Evolutionary conservation across 2,113 vertebrate species (phyloP).

Genomic region (Bos taurus): DNA sequence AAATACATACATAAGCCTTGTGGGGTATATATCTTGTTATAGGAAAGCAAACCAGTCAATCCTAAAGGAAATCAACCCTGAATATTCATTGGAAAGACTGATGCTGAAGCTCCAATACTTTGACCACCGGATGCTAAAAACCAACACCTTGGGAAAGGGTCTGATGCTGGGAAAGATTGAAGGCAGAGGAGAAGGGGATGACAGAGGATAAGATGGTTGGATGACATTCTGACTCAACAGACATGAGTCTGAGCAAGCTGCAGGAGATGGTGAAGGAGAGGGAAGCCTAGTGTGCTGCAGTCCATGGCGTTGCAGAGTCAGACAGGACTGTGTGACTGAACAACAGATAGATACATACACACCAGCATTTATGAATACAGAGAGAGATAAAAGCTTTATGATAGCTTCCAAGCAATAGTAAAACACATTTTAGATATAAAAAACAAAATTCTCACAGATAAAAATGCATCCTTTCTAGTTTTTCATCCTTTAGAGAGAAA

Average conservation of each 20-base stretch:
- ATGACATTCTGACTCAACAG: accelerated
- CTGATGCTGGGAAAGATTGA: neutral
- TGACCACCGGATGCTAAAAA: neutral
- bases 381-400: slow-evolving; percentile 76
- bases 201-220: neutral
- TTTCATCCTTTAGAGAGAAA: slow-evolving; percentile 54
- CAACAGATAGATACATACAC: slow-evolving; percentile 50
- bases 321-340: neutral
- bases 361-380: slow-evolving; percentile 65
- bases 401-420: slow-evolving; percentile 70
- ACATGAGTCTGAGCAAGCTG: neutral
- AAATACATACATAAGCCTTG: slow-evolving; percentile 48
- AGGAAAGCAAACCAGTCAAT: neutral
- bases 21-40: slow-evolving; percentile 73
- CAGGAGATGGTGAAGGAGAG: neutral
- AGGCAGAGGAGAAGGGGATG: neutral
- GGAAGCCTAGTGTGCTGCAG: neutral
- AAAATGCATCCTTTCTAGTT: slow-evolving; percentile 65
- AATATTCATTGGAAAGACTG: neutral
- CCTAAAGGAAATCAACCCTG: neutral
- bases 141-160: neutral
- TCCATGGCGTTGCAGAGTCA: neutral
- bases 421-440: slow-evolving; percentile 73
- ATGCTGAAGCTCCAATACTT: neutral
- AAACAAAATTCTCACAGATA: slow-evolving; percentile 67